Evolutionary conservation across 1,140 invertebrate genomes (phyloP).

Genomic region (Cotesia chilonis): DNA sequence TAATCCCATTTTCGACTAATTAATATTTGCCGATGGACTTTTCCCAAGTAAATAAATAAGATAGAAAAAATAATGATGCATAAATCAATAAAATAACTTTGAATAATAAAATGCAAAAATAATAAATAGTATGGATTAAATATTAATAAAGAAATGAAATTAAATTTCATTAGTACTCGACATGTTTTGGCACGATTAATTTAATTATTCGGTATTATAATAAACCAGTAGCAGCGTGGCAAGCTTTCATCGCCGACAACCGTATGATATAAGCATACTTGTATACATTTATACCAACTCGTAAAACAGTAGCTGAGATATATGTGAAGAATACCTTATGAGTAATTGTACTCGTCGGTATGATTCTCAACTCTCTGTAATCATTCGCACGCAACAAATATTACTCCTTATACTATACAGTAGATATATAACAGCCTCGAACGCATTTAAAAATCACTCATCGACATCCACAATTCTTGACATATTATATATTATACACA

Average conservation of each 20-base stretch:
- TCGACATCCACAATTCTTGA: neutral
- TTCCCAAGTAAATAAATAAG: too few relatives aligned
- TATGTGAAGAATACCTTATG: neutral
- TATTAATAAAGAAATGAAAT: too few relatives aligned
- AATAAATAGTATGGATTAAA: too few relatives aligned
- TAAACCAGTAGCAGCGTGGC: conserved; percentile 9
- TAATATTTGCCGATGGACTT: too few relatives aligned
- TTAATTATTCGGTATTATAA: conserved; percentile 6
- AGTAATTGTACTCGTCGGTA: conserved; percentile 10
- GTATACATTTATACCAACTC: neutral
- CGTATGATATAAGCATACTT: conserved; percentile 1
- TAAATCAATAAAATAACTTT: too few relatives aligned
- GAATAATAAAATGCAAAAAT: too few relatives aligned
- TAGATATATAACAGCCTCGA: neutral
- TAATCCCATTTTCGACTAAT: too few relatives aligned
- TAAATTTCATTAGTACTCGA: neutral
- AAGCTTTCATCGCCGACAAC: conserved; percentile 17
- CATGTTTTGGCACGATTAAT: conserved; percentile 12
- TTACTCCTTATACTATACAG: neutral
- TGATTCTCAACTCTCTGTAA: conserved; percentile 13
- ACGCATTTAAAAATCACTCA: conserved; percentile 16
- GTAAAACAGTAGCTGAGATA: conserved; percentile 13
- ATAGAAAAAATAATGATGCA: too few relatives aligned
- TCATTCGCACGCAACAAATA: conserved; percentile 14
- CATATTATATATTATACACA: neutral